Percentiles rank a stretch among this genome's conserved stretches.
These are phyloP conservation scores for Leptodactylus fuscus DNA, from an alignment of 2,113 vertebrate genomes.

Conservation along the genomic window DNA sequence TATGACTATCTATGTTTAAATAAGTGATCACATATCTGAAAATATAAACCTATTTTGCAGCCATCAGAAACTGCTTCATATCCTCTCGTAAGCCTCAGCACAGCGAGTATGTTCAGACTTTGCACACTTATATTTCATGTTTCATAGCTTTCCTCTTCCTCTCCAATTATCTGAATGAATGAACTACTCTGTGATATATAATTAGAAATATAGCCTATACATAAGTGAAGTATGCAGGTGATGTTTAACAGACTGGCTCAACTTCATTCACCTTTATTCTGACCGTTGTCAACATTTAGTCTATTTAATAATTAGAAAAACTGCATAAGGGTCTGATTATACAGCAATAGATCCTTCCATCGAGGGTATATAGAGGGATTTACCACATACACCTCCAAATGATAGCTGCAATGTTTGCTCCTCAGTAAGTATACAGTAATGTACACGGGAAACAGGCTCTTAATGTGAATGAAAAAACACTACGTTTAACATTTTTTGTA, in stretches of 20 bases:
- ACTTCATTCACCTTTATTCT: not conserved
- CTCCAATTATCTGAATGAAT: conserved; percentile 35
- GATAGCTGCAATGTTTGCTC: no score
- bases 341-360: no score
- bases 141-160: conserved; percentile 36
- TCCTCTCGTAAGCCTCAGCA: not conserved
- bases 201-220: not conserved
- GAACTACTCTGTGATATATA: conserved; percentile 26
- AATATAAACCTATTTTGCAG: not conserved
- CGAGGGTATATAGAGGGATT: no score
- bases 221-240: not conserved
- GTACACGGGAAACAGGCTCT: no score
- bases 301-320: no score
- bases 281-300: not conserved
- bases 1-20: no score
- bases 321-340: no score
- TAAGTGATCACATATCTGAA: no score
- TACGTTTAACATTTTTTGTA: no score
- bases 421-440: no score
- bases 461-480: no score
- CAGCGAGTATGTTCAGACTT: not conserved
- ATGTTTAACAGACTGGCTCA: conserved; percentile 1
- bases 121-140: not conserved
- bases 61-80: conserved; percentile 3
- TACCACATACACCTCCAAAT: no score